phyloP scores from a whole-genome alignment of 2,888 invertebrate species.

The Seira musarum region DNA sequence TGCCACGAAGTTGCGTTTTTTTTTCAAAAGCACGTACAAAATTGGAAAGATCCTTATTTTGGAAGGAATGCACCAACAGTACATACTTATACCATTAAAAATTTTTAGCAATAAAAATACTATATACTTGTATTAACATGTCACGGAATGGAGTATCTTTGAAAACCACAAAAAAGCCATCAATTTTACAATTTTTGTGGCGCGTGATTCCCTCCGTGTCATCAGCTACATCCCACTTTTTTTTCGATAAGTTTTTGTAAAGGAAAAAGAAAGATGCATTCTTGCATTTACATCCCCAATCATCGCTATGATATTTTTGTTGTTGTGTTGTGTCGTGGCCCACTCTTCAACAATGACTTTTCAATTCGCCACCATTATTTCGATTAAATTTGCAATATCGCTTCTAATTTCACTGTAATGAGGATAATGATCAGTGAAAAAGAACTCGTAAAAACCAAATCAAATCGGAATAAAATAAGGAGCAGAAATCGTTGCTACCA shows the following conservation, averaged over 20 bases:
- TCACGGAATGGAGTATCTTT: conserved; percentile 47
- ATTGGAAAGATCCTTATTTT: conserved; percentile 5
- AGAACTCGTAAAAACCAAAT: conserved; percentile 42
- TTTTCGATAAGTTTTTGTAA: conserved; percentile 35
- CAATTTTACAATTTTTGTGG: conserved; percentile 38
- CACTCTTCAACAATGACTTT: conserved; percentile 14
- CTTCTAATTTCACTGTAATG: conserved; percentile 38
- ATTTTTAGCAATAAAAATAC: not conserved
- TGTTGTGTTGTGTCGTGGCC: not conserved
- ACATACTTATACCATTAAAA: not conserved
- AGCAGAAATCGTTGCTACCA: not conserved
- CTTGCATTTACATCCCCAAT: not conserved
- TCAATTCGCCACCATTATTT: conserved; percentile 13
- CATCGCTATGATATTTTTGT: not conserved
- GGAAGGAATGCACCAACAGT: not conserved
- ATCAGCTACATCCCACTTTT: conserved; percentile 53
- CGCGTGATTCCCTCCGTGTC: conserved; percentile 50
- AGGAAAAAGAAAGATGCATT: too few species aligned
- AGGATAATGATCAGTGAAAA: conserved; percentile 49
- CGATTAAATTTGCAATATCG: conserved; percentile 37
- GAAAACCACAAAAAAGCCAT: conserved; percentile 12
- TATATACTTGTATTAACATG: conserved; percentile 4
- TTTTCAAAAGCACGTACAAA: not conserved
- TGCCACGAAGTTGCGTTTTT: conserved; percentile 6
- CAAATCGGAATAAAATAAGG: conserved; percentile 46